Base-by-base conservation (phyloP, 1,140 invertebrate species). In the Bicyclus anynana region DNA sequence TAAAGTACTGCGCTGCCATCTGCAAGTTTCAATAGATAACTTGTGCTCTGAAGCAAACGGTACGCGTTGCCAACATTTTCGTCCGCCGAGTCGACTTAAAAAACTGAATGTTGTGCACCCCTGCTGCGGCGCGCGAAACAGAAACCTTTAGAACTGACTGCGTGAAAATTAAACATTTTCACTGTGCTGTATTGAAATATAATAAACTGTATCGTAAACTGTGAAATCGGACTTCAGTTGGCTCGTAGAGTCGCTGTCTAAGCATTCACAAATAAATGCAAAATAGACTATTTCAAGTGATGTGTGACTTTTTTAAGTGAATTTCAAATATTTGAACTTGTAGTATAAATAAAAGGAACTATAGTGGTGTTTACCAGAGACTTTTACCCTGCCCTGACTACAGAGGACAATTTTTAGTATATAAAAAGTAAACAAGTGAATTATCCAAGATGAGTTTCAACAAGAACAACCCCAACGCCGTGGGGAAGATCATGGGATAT, bases 1-100 rank as follows among this genome's bases (percentile, higher is more conserved):
- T 87, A 87, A 82, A 87, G 84, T 66, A 80, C 73, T 77, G 74
- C 77, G 73, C 80, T 80, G 84, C 83, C 85, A 86, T 88, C 85
- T 88, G 80, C 80, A 81, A 80, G 81, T 86, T 87, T 84, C 80
- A 84, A 87, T 85, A 80, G 75, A 79, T 82, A 87, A 87, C 81
- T 84, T 80, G 81, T 77, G 62, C 72, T 74, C 76, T 79, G 74
- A 75, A 77, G 69, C 77, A 80, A 66, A 74, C 73, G 69, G 73
- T 78, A 67, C 84, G 77, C 74, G 80, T 74, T 84, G 71, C 80
- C 77, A 84, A 84, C 81, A 84, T 77, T 74, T 75, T 66, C 65
- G 60, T 65, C 66, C 74, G 67, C 77, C 72, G 68, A 59, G 53
- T 60, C 66, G 53, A 66, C 58, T 66, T 72, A 55, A 67, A 69